These are phyloP conservation scores for Nymphalis polychloros DNA, from an alignment of 2,888 invertebrate genomes.

Conservation along the genomic window DNA sequence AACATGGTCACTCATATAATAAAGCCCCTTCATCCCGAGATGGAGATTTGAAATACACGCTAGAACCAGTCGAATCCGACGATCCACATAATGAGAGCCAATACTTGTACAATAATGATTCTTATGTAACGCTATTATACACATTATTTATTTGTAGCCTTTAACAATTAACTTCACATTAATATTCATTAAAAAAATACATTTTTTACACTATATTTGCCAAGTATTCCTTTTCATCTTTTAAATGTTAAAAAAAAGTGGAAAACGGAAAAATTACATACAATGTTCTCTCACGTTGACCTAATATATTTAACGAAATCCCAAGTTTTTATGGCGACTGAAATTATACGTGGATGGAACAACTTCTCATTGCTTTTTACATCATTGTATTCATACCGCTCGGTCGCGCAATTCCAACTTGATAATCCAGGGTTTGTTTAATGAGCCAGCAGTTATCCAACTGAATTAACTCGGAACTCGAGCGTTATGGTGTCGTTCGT, in stretches of 20 bases:
- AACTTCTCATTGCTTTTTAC: constrained; percentile 76
- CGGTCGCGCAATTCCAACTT: constrained; percentile 70
- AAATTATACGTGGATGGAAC: constrained; percentile 67
- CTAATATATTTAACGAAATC: constrained; percentile 45
- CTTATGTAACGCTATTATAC: too few relatives aligned
- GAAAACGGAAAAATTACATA: constrained; percentile 39
- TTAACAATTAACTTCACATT: too few relatives aligned
- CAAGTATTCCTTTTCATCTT: too few relatives aligned
- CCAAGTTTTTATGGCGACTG: constrained; percentile 73
- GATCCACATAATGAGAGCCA: too few relatives aligned
- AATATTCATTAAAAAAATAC: too few relatives aligned
- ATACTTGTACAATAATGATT: too few relatives aligned
- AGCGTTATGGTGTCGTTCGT: constrained; percentile 55
- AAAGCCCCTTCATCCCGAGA: too few relatives aligned
- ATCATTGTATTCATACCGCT: constrained; percentile 73
- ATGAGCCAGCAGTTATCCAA: constrained; percentile 66
- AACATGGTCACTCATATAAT: too few relatives aligned
- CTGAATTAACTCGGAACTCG: constrained; percentile 59
- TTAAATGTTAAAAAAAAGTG: background rate
- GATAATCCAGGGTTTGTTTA: constrained; percentile 74
- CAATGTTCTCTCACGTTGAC: constrained; percentile 39
- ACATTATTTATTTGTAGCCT: too few relatives aligned
- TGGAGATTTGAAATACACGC: too few relatives aligned
- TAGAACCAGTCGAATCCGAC: too few relatives aligned
- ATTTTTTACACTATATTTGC: too few relatives aligned